phyloP scores from a whole-genome alignment of 2,797 vertebrate genomes.

The Onychomys torridus region DNA sequence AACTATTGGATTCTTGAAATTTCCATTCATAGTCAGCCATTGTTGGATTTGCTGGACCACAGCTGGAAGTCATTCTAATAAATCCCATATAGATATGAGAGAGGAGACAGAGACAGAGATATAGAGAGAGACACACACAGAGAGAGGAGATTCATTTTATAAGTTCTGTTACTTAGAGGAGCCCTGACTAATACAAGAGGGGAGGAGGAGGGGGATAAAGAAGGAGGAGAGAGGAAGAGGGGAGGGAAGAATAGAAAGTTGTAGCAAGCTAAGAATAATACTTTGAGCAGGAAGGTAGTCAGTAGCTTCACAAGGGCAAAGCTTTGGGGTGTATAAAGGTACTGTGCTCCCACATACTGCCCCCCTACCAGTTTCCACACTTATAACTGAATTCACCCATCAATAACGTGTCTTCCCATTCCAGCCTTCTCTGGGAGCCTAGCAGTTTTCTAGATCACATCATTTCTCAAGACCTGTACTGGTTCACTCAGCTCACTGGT shows the following conservation, averaged over 20 bases:
- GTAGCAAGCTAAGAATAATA: background rate
- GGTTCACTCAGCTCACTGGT: background rate
- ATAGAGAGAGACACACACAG: background rate
- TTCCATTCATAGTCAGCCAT: background rate
- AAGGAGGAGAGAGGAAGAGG: too few species aligned
- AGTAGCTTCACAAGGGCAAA: background rate
- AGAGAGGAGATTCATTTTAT: background rate
- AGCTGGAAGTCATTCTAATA: background rate
- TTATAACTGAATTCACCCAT: background rate
- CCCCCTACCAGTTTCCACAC: background rate
- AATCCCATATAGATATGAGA: background rate
- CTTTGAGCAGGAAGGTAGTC: background rate
- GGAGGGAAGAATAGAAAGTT: background rate
- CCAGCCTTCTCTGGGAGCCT: background rate
- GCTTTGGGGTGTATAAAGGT: rapidly evolving
- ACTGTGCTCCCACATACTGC: background rate
- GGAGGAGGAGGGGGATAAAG: background rate
- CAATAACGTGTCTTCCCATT: background rate
- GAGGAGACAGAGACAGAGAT: too few species aligned
- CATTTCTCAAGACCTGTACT: background rate
- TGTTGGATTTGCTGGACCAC: background rate
- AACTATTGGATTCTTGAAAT: background rate
- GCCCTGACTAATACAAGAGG: background rate
- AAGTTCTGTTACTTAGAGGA: background rate
- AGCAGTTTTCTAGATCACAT: background rate